Evolutionary conservation across 2,113 vertebrate species (phyloP).

Genomic region (Stegastes partitus): DNA sequence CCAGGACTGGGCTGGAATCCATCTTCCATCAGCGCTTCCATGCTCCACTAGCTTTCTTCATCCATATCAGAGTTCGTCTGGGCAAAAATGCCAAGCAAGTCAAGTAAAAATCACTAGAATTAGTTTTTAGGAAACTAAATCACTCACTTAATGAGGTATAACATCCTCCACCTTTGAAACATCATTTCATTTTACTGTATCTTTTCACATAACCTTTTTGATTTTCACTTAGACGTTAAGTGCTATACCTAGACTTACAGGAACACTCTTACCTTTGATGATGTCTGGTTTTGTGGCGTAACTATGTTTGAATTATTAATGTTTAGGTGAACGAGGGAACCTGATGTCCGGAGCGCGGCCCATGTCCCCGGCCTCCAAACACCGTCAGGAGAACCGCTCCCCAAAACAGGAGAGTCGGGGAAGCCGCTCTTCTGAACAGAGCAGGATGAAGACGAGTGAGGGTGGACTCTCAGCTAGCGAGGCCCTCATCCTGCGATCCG

Average conservation of each 20-base stretch:
- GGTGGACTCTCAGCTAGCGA: slow-evolving; percentile 91
- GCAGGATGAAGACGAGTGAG: slow-evolving; percentile 88
- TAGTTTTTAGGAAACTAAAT: slow-evolving; percentile 12
- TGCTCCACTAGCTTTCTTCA: slow-evolving; percentile 54
- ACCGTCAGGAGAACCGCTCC: slow-evolving; percentile 89
- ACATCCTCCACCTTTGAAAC: slow-evolving; percentile 46
- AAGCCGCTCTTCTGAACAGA: slow-evolving; percentile 89
- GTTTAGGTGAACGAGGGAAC: slow-evolving; percentile 92
- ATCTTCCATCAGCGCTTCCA: slow-evolving; percentile 71
- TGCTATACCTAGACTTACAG: slow-evolving; percentile 9
- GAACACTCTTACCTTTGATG: not conserved
- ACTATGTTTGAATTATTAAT: slow-evolving; percentile 61
- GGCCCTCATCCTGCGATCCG: slow-evolving; percentile 94
- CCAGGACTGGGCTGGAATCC: slow-evolving; percentile 71
- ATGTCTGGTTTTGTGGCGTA: slow-evolving; percentile 27
- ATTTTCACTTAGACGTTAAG: slow-evolving; percentile 18
- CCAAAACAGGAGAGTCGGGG: slow-evolving; percentile 90
- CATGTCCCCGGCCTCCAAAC: slow-evolving; percentile 90
- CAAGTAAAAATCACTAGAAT: slow-evolving; percentile 2
- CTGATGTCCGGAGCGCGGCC: slow-evolving; percentile 86
- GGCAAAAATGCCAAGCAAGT: slow-evolving; percentile 7
- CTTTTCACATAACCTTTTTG: slow-evolving; percentile 39
- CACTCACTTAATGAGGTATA: slow-evolving; percentile 16
- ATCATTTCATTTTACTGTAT: slow-evolving; percentile 44
- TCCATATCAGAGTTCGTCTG: slow-evolving; percentile 42